Percentiles rank a stretch among this genome's conserved stretches.
Conservation (phyloP, 2,113 vertebrate species). For the Procavia capensis region DNA sequence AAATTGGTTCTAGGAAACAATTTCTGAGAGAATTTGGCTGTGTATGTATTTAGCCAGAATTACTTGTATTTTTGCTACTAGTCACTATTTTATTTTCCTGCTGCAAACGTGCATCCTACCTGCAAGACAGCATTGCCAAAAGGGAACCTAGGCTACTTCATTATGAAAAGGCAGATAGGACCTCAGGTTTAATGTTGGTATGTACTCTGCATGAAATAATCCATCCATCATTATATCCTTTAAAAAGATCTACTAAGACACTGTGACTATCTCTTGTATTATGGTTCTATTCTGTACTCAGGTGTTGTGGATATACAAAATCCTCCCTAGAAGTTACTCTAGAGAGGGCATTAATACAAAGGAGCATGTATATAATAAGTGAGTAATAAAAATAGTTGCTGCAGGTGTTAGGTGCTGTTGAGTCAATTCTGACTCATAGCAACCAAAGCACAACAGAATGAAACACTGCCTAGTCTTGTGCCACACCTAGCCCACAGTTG, state of each 20-base stretch:
- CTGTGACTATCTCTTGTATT: not conserved
- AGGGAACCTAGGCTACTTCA: not conserved
- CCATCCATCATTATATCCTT: not conserved
- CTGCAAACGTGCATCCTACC: slow-evolving; percentile 22
- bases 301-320: not conserved
- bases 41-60: slow-evolving; percentile 65
- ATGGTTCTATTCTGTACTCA: not conserved
- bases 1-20: slow-evolving; percentile 69
- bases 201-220: not conserved
- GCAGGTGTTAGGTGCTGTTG: too few relatives aligned
- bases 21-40: slow-evolving; percentile 55
- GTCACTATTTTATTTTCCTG: slow-evolving; percentile 62
- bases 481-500: too few relatives aligned
- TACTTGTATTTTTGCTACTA: slow-evolving; percentile 63
- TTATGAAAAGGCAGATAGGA: not conserved
- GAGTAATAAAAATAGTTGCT: too few relatives aligned
- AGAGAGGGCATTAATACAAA: not conserved
- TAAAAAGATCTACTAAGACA: not conserved
- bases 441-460: too few relatives aligned
- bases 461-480: too few relatives aligned
- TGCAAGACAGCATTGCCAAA: not conserved
- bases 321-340: not conserved
- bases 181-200: not conserved
- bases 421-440: too few relatives aligned
- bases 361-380: not conserved